Evolutionary conservation across 2,113 vertebrate species (phyloP).

Genomic region (Blennius ocellaris): DNA sequence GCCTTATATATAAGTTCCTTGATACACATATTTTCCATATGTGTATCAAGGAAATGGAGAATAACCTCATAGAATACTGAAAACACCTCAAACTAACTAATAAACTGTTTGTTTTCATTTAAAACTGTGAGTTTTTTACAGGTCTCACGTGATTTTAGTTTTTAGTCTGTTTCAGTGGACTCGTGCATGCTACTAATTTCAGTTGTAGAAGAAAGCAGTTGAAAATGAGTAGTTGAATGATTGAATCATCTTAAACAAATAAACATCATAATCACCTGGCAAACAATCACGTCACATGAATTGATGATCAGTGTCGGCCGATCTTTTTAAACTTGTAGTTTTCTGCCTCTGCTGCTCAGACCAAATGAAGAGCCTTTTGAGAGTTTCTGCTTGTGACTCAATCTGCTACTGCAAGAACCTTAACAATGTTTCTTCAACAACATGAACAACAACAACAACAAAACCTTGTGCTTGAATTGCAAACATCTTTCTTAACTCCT

Average conservation of each 20-base stretch:
- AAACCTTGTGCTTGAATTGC: neutral
- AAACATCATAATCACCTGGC: neutral
- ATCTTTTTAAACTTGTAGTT: neutral
- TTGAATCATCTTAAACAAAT: neutral
- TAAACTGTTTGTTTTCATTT: too few relatives aligned
- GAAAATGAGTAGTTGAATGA: too few relatives aligned
- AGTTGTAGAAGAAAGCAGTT: too few relatives aligned
- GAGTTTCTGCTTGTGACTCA: neutral
- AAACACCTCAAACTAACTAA: too few relatives aligned
- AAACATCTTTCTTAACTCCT: slow-evolving; percentile 18
- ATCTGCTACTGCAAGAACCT: neutral
- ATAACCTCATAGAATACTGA: too few relatives aligned
- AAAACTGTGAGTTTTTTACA: neutral
- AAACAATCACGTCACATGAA: neutral
- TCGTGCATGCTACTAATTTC: neutral
- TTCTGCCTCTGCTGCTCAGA: neutral
- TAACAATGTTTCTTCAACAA: neutral
- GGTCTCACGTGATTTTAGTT: neutral
- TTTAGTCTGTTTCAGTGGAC: neutral
- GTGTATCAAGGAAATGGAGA: too few relatives aligned
- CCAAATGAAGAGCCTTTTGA: neutral
- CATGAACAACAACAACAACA: neutral
- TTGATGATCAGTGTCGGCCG: neutral
- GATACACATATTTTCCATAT: too few relatives aligned
- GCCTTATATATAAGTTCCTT: too few relatives aligned